These are phyloP conservation scores for Galeopsomyia nigrocyanea DNA, from an alignment of 2,888 invertebrate genomes.

Conservation along the genomic window DNA sequence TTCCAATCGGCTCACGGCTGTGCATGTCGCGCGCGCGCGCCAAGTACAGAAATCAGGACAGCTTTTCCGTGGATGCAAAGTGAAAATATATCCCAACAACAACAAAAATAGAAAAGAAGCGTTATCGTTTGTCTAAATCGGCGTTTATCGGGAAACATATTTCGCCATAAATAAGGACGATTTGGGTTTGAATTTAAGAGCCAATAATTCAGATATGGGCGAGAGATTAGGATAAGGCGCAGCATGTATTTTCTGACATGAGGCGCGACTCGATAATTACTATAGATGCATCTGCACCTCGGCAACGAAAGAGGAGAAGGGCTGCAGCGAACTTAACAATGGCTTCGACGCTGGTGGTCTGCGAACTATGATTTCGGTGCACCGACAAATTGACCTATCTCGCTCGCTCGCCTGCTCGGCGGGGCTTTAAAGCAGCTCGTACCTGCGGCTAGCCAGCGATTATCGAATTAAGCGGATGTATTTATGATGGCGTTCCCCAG, in stretches of 20 bases:
- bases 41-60: too few species aligned
- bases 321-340: too few species aligned
- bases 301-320: too few species aligned
- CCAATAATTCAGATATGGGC: slow-evolving; percentile 22
- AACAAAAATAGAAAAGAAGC: too few species aligned
- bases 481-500: slow-evolving; percentile 29
- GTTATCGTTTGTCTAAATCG: too few species aligned
- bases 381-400: slow-evolving; percentile 57
- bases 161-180: slow-evolving; percentile 14
- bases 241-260: too few species aligned
- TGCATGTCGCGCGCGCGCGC: too few species aligned
- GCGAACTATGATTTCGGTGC: slow-evolving; percentile 43
- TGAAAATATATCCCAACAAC: too few species aligned
- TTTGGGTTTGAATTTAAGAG: slow-evolving; percentile 17
- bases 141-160: neutral
- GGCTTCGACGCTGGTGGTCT: slow-evolving; percentile 29
- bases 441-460: slow-evolving; percentile 46
- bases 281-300: slow-evolving; percentile 50
- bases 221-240: too few species aligned
- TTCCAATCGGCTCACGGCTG: too few species aligned
- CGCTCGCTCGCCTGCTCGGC: slow-evolving; percentile 45
- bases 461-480: slow-evolving; percentile 57
- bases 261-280: slow-evolving; percentile 56
- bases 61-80: too few species aligned
- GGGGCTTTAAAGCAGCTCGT: slow-evolving; percentile 3